These are phyloP conservation scores for Drosophila ananassae DNA, from an alignment of 1,140 invertebrate species.

Conservation along the genomic window DNA sequence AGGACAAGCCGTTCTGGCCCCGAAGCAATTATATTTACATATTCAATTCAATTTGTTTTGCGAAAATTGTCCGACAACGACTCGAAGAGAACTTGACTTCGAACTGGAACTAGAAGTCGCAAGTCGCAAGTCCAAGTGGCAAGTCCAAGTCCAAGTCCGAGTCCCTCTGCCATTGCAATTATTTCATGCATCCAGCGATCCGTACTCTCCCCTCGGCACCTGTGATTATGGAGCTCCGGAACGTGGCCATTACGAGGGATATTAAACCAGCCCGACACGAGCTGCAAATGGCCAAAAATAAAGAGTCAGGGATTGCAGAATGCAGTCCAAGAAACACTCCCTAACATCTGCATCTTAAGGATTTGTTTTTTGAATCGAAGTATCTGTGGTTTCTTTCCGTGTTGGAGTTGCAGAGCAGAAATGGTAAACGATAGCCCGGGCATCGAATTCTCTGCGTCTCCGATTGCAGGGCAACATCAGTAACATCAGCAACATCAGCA, in stretches of 20 bases:
- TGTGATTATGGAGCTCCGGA: conserved; percentile 61
- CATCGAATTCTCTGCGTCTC: conserved; percentile 41
- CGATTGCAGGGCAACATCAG: conserved; percentile 49
- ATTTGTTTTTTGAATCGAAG: neutral
- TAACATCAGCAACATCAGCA: conserved; percentile 17
- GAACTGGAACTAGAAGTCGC: neutral
- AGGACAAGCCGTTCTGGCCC: conserved; percentile 17
- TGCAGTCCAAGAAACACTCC: neutral
- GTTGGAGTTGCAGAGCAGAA: conserved; percentile 2
- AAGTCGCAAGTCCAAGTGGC: neutral
- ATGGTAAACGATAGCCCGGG: conserved; percentile 19
- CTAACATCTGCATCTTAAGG: neutral
- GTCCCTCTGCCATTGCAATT: conserved; percentile 32
- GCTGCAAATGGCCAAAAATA: conserved; percentile 49
- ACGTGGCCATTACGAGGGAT: conserved; percentile 76
- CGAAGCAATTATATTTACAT: conserved; percentile 72
- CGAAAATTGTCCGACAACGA: conserved; percentile 51
- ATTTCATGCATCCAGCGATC: conserved; percentile 32
- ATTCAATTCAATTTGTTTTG: conserved; percentile 78
- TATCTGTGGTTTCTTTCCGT: neutral
- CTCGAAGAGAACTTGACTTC: neutral
- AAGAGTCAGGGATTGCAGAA: conserved; percentile 16
- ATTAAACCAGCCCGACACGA: conserved; percentile 55
- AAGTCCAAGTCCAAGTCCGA: neutral
- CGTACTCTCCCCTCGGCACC: conserved; percentile 1